Conservation (phyloP, 2,797 vertebrate genomes). For the Buphagus erythrorhynchus region DNA sequence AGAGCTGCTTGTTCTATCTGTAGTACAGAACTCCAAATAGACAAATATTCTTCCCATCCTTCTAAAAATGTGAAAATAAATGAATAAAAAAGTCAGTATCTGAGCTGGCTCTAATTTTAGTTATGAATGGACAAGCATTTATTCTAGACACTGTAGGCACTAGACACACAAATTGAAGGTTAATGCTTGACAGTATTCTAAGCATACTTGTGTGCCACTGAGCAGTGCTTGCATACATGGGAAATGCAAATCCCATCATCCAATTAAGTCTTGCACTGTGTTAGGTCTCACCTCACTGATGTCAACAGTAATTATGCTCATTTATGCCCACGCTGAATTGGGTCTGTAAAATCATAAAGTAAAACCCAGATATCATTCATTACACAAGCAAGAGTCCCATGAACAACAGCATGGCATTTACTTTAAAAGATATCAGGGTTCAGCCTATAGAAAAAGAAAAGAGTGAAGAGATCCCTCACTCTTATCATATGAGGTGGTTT, state of each 20-base stretch:
- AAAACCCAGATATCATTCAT: background rate
- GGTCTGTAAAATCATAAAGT: background rate
- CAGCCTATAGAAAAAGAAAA: background rate
- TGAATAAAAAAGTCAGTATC: background rate
- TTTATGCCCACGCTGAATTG: background rate
- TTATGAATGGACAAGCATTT: background rate
- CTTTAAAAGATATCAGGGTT: background rate
- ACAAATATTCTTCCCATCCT: background rate
- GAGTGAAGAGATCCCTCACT: background rate
- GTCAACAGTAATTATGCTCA: background rate
- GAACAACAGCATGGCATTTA: background rate
- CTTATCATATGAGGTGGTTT: background rate
- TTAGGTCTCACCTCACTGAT: slow-evolving; percentile 3
- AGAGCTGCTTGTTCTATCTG: background rate
- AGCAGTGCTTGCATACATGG: background rate
- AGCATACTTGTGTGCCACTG: slow-evolving; percentile 1
- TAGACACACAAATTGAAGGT: background rate
- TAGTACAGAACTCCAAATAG: background rate
- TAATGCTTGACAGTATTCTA: slow-evolving; percentile 8
- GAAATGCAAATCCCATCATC: slow-evolving; percentile 18
- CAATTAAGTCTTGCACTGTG: background rate
- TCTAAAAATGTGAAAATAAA: background rate
- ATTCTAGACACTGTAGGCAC: background rate
- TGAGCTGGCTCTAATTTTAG: background rate
- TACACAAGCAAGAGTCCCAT: background rate